phyloP scores from a whole-genome alignment of 2,797 vertebrate genomes.

The Argya squamiceps region DNA sequence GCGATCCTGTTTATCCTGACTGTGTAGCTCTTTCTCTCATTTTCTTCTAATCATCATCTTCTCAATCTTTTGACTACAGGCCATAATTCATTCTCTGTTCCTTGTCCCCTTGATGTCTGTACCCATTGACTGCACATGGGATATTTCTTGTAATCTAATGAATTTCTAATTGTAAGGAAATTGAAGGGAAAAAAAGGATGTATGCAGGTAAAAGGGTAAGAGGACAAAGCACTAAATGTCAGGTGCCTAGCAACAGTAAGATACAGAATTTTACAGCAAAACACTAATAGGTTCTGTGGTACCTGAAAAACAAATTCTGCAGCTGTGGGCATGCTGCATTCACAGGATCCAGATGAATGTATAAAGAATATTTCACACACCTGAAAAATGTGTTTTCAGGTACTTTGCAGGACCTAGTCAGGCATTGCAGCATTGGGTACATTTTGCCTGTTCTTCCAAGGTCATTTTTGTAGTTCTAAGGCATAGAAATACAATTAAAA shows the following conservation, averaged over 20 bases:
- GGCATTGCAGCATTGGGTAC: not conserved
- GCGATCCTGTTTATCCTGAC: not conserved
- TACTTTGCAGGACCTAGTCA: not conserved
- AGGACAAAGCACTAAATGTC: constrained; percentile 31
- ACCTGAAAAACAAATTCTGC: not conserved
- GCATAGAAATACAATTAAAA: not conserved
- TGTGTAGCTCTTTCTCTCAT: not conserved
- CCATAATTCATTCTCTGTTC: not conserved
- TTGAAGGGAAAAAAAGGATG: not conserved
- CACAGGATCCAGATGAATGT: not conserved
- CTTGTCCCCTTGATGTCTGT: not conserved
- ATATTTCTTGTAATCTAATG: constrained; percentile 23
- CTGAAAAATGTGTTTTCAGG: constrained; percentile 18
- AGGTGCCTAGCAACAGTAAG: constrained; percentile 55
- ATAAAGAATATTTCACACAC: not conserved
- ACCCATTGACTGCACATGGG: not conserved
- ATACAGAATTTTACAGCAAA: constrained; percentile 40
- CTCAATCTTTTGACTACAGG: not conserved
- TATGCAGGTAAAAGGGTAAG: constrained; percentile 33
- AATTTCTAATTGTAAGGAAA: constrained; percentile 33
- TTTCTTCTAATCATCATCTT: not conserved
- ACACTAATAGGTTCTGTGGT: not conserved
- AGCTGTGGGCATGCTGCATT: constrained; percentile 10
- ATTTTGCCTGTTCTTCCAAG: constrained; percentile 20
- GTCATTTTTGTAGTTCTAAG: not conserved